phyloP scores from a whole-genome alignment of 2,797 vertebrate genomes.

The Sebastes diploproa region DNA sequence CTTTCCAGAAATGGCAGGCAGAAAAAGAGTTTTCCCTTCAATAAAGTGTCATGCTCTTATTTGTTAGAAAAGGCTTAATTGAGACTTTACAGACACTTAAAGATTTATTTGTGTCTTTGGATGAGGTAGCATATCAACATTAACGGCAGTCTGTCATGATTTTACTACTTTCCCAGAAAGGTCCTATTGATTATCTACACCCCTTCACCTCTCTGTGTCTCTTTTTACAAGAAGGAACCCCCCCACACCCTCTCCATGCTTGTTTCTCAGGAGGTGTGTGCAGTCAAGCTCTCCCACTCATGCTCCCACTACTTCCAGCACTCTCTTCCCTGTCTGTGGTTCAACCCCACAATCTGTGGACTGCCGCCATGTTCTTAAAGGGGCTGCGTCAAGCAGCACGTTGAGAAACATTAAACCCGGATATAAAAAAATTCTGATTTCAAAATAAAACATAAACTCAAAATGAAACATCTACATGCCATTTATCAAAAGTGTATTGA shows the following conservation, averaged over 20 bases:
- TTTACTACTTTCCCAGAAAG: not conserved
- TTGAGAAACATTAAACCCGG: not conserved
- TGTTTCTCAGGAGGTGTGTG: conserved; percentile 1
- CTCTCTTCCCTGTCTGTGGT: conserved; percentile 1
- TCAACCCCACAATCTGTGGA: conserved; percentile 10
- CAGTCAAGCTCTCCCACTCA: conserved; percentile 20
- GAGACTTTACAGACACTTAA: not conserved
- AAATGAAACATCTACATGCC: not conserved
- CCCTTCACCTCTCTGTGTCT: not conserved
- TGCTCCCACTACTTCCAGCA: conserved; percentile 18
- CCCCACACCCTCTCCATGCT: not conserved
- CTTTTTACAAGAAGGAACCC: not conserved
- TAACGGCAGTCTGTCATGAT: not conserved
- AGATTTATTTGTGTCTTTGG: not conserved
- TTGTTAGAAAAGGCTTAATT: not conserved
- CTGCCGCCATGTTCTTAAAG: conserved; percentile 78
- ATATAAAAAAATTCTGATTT: conserved; percentile 14
- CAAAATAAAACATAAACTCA: conserved; percentile 53
- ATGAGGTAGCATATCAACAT: not conserved
- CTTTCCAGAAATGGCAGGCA: not conserved
- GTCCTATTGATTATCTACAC: not conserved
- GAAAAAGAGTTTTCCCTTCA: not conserved
- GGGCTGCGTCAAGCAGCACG: conserved; percentile 12
- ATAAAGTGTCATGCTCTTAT: not conserved
- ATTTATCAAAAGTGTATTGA: not conserved